A percentile compares a stretch with the other conserved stretches of the same genome.
phyloP scores from a whole-genome alignment of 2,797 vertebrate species.

The Cetoscarus ocellatus region DNA sequence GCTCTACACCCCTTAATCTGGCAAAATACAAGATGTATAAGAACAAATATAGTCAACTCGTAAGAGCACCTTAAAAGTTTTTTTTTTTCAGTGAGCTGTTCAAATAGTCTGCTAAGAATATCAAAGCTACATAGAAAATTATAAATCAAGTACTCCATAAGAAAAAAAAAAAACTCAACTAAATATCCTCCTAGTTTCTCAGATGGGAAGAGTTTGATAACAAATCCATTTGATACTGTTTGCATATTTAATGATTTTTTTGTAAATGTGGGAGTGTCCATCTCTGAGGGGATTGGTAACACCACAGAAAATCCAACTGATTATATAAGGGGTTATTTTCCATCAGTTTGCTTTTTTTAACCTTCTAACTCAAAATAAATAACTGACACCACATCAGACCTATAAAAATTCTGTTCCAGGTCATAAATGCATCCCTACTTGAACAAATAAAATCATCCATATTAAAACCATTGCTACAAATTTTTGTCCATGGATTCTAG shows the following conservation, averaged over 20 bases:
- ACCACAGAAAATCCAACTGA: background rate
- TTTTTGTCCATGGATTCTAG: background rate
- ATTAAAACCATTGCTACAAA: background rate
- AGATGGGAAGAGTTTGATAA: too few relatives aligned
- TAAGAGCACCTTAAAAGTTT: background rate
- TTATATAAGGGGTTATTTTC: too few relatives aligned
- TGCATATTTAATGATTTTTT: background rate
- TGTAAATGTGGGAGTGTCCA: background rate
- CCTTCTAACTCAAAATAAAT: background rate
- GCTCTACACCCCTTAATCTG: background rate
- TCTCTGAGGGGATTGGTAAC: background rate
- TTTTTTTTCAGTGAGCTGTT: background rate
- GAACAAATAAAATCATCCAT: background rate
- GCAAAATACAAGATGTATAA: background rate
- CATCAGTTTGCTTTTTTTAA: background rate
- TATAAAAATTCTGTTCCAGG: background rate
- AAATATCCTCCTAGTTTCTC: too few relatives aligned
- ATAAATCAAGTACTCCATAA: too few relatives aligned
- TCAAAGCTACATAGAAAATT: background rate
- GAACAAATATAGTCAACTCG: background rate
- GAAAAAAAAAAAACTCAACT: too few relatives aligned
- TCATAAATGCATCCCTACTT: background rate
- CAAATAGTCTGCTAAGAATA: background rate
- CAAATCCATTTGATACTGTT: too few relatives aligned
- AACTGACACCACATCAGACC: too few relatives aligned